Evolutionary conservation across 2,888 invertebrate genomes (phyloP), one percentile per base, ranked within the genome.

Genomic region (Sinhomidia bicolor): DNA sequence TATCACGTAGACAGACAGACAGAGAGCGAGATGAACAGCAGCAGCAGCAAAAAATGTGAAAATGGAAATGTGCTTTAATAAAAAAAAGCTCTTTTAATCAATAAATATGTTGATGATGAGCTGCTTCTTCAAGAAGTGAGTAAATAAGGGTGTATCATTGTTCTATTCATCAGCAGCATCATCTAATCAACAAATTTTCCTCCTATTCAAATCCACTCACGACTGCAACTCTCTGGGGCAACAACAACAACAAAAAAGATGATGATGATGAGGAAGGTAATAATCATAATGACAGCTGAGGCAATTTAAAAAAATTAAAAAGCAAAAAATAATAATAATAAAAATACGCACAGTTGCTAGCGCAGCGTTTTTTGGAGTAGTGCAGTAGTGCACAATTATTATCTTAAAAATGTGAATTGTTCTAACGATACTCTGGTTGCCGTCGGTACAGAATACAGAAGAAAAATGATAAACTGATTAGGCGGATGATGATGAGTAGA

Each of bases 281-380:
- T 29, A 80, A 80, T 80, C 80, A 80, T 62, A 80, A 80, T 80
- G 80, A 62, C 80, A 80, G n/a, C n/a, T n/a, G n/a, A 62, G 54
- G 41, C 12, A 23, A 41, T 80, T 79, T 62, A 44, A 62, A 80
- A 80, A 44, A 41, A 62, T n/a, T 23, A 23, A 79, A 51, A 76
- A 76, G 9, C 9, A 20, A 57, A 57, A 57, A 20, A 23, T 57
- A 23, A n/a, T n/a, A n/a, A n/a, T n/a, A n/a, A n/a, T n/a, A n/a
- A n/a, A n/a, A n/a, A n/a, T n/a, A n/a, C n/a, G n/a, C n/a, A n/a
- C n/a, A n/a, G n/a, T n/a, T n/a, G n/a, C n/a, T n/a, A n/a, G n/a
- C n/a, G n/a, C n/a, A 2, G n/a, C 17, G 10, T 14, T 76, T 51
- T 76, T 26, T 14, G n/a, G 57, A 79, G 79, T 76, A 68, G 68